A percentile compares a stretch with the other conserved stretches of the same genome.
These are phyloP conservation scores for Calidris pygmaea DNA, from an alignment of 2,113 vertebrate species.

Conservation along the genomic window DNA sequence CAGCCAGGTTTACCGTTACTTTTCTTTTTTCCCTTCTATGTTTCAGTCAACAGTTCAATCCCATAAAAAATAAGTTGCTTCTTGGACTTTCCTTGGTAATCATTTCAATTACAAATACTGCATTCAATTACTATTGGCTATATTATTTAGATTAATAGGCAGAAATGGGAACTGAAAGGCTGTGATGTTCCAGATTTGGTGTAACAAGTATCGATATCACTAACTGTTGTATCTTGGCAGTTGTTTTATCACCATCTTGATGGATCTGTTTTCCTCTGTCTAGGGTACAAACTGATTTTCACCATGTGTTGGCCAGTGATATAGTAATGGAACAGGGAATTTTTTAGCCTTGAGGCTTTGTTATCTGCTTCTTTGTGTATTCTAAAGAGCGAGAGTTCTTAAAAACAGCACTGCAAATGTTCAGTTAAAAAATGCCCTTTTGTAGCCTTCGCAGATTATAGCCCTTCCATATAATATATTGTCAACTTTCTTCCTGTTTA, in stretches of 20 bases:
- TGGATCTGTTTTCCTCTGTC: conserved; percentile 51
- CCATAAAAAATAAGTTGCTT: not conserved
- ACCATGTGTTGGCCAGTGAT: conserved; percentile 39
- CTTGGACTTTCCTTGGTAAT: conserved; percentile 26
- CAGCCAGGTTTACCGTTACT: conserved; percentile 47
- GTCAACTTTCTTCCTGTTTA: conserved; percentile 78
- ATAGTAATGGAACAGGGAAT: not conserved
- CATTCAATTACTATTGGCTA: conserved; percentile 19
- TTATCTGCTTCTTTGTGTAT: conserved; percentile 56
- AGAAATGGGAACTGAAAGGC: conserved; percentile 10
- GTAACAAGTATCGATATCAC: not conserved
- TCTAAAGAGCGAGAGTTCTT: conserved; percentile 56
- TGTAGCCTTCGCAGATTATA: conserved; percentile 73
- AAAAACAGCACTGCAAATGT: conserved; percentile 56
- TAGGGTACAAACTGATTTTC: conserved; percentile 43
- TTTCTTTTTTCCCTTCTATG: conserved; percentile 6
- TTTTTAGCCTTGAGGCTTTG: conserved; percentile 55
- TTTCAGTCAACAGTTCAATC: conserved; percentile 28
- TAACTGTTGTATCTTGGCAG: conserved; percentile 14
- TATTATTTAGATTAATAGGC: conserved; percentile 24
- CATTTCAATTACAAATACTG: conserved; percentile 10
- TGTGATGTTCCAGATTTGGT: not conserved
- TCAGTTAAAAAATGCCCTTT: conserved; percentile 73
- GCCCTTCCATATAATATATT: conserved; percentile 68
- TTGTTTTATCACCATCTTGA: conserved; percentile 40